Conservation (phyloP, 23 tunicate species). For the Trididemnum nubilum region DNA sequence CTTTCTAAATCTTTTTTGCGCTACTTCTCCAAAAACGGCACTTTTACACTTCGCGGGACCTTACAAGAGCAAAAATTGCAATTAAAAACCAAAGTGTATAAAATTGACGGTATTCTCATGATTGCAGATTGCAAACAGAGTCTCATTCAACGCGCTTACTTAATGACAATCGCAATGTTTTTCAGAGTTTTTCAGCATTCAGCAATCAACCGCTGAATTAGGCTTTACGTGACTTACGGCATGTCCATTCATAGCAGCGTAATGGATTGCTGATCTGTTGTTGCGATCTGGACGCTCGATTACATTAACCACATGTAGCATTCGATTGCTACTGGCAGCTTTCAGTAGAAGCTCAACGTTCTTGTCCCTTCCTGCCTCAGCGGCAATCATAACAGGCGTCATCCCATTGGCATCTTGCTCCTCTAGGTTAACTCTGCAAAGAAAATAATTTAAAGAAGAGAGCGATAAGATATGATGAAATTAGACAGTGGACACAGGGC, state of each 20-base stretch:
- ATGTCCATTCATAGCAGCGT: constrained; percentile 97
- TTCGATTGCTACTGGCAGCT: constrained; percentile 42
- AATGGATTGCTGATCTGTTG: constrained; percentile 90
- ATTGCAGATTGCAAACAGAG: background rate
- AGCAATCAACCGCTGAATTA: too few species aligned
- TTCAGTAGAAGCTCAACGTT: constrained; percentile 71
- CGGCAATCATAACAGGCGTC: constrained; percentile 98
- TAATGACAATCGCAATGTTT: too few species aligned
- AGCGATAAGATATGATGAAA: too few species aligned
- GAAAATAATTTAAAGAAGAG: background rate
- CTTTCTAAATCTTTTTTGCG: too few species aligned
- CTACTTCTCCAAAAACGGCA: too few species aligned
- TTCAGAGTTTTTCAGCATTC: too few species aligned
- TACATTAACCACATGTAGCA: constrained; percentile 64
- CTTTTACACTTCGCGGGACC: too few species aligned
- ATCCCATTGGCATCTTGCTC: constrained; percentile 94
- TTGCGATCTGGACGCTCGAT: constrained; percentile 91
- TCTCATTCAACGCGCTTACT: too few species aligned
- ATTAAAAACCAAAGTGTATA: too few species aligned
- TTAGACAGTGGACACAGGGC: too few species aligned
- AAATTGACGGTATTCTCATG: background rate
- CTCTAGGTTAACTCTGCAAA: constrained; percentile 79
- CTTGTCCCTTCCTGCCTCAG: constrained; percentile 79
- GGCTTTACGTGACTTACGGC: too few species aligned
- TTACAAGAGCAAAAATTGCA: too few species aligned